Base-by-base conservation (phyloP, 2,113 vertebrate genomes). In the Melozone crissalis region DNA sequence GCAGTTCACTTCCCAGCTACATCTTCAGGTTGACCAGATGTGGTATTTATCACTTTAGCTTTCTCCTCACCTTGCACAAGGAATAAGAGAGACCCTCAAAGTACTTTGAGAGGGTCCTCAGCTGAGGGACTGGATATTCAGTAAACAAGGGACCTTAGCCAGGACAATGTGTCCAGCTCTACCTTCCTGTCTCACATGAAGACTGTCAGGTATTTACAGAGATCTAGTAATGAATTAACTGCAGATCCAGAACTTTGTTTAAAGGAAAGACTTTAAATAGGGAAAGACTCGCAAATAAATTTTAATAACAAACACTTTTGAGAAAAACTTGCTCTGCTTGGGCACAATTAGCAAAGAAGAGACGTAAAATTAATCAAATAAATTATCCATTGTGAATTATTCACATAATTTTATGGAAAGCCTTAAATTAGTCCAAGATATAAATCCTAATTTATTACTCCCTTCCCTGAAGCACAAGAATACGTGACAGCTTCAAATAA, bases 361-460 rank as follows among this genome's bases (percentile, higher is more conserved):
- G 41, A 81, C 20, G 35, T 39, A 89, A 78, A 90, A 90, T 31
- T 75, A 37, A 68, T 93, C 39, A 79, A 69, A 89, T 62, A 91
- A 78, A 65, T 65, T 52, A 89, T 41, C 41, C 13, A 49, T 65
- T 78, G 65, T 79, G 35, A 92, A 63, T 82, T 87, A 66, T 76
- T 89, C 35, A 68, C 41, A 17, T 65, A 27, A 68, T 82, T 91
- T 71, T 47, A 65, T 2, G 6, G 47, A 79, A 85, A 94, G 43
- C 10, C 68, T 90, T 87, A 80, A 79, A 75, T 61, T 77, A 71
- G 51, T 77, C 63, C 63, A 86, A 67, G 86, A 92, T 82, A 63
- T 91, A 76, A 79, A 89, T 82, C 69, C 31, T 67, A 49, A 78
- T 79, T 74, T 83, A 84, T 66, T 68, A 57, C 44, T 78, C 71